Base-by-base conservation (phyloP, 2,797 vertebrate genomes). In the Dicrostonyx torquatus region DNA sequence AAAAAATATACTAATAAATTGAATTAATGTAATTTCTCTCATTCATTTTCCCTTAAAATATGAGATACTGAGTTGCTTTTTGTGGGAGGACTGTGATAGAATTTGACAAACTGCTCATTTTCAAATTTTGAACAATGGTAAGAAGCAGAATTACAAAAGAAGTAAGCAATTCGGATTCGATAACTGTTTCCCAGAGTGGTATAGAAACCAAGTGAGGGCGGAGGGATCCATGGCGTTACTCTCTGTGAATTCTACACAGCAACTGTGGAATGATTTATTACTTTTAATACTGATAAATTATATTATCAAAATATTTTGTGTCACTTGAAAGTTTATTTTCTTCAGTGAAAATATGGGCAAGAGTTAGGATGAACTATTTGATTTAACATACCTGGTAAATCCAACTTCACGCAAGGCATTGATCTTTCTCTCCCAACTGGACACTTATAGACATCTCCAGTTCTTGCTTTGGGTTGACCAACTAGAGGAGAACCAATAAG, bases 381-480 rank as follows among this genome's bases (percentile, higher is more conserved):
- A 89, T 62, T 88, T 96, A 97, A 97, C 99, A 98, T 99, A 99
- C 99, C 98, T 96, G 99, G 98, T 68, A 99, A 97, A 13, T 99
- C 98, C 97, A 99, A 98, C 97, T 99, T 99, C 90, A 98, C 88
- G 80, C 99, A 99, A 58, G 95, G 96, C 10, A 97, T 98, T 72
- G 98, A 97, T 89, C 83, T 79, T 45, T 92, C 97, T 72, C 70
- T 98, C 53, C 99, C 98, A 45, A 99, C 99, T 1, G 99, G 99
- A 95, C 99, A 99, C 98, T 99, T 99, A 97, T 99, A 99, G 80
- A 99, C 99, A 83, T 99, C 99, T 53, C 99, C 99, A 2, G 99
- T 99, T 97, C 99, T 98, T 96, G 98, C 99, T 22, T 98, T 96
- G 31, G 99, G 99, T 80, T 99, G 99, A 45, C 99, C 99, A 87